phyloP scores from a whole-genome alignment of 1,140 invertebrate genomes.

The Zaprionus gabonicus region DNA sequence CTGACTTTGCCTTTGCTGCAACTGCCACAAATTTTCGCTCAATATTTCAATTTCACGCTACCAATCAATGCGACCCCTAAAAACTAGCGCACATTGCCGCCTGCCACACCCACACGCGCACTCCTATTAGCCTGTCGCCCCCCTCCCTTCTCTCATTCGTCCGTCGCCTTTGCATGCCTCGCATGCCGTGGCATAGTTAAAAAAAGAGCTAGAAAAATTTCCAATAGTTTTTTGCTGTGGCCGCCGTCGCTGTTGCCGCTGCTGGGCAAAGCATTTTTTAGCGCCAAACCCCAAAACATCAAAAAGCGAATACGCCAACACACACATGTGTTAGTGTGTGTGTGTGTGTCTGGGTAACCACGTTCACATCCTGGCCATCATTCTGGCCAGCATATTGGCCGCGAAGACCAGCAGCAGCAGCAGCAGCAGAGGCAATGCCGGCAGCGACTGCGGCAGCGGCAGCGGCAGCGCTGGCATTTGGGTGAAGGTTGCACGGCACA shows the following conservation, averaged over 20 bases:
- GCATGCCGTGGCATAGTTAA: slow-evolving; percentile 60
- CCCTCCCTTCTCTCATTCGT: background rate
- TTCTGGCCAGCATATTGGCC: slow-evolving; percentile 67
- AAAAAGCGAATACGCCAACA: slow-evolving; percentile 68
- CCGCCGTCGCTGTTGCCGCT: slow-evolving; percentile 43
- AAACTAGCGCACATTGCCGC: slow-evolving; percentile 5
- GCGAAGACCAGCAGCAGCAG: slow-evolving; percentile 22
- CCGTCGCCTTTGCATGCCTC: slow-evolving; percentile 42
- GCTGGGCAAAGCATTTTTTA: slow-evolving; percentile 71
- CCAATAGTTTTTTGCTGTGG: slow-evolving; percentile 73
- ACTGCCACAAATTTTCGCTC: slow-evolving; percentile 63
- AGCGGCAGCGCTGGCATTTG: slow-evolving; percentile 63
- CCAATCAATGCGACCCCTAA: slow-evolving; percentile 68
- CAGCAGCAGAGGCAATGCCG: slow-evolving; percentile 31
- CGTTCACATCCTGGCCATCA: slow-evolving; percentile 52
- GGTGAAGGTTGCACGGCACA: slow-evolving; percentile 75
- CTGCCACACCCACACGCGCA: background rate
- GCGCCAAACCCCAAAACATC: slow-evolving; percentile 78
- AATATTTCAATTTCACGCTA: slow-evolving; percentile 78
- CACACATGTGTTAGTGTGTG: slow-evolving; percentile 9
- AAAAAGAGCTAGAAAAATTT: slow-evolving; percentile 44
- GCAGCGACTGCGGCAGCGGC: slow-evolving; percentile 50
- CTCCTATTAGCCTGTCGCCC: slow-evolving; percentile 29
- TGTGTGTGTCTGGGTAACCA: slow-evolving; percentile 36
- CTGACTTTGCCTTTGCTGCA: slow-evolving; percentile 35